These are phyloP conservation scores for Rhipidura dahli DNA, from an alignment of 2,113 vertebrate species.

Conservation along the genomic window DNA sequence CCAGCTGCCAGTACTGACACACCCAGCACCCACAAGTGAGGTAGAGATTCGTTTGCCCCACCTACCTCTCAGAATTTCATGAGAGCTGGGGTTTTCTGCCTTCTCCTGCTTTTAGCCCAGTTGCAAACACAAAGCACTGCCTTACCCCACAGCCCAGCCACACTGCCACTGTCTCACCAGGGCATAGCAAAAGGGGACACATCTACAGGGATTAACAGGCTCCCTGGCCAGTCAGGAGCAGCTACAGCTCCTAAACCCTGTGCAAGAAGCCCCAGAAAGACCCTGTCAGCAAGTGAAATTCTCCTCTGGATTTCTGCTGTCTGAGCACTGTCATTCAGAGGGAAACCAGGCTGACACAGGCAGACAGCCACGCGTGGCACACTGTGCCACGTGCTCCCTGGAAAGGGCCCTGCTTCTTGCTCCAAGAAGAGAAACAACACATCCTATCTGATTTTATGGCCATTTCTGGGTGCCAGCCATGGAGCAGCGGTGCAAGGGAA, in stretches of 20 bases:
- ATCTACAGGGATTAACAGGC: background rate
- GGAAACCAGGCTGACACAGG: accelerated
- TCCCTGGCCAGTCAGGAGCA: background rate
- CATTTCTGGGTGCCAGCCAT: background rate
- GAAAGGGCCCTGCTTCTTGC: background rate
- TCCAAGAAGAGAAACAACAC: background rate
- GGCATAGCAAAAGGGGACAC: background rate
- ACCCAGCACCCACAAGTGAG: background rate
- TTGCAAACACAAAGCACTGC: background rate
- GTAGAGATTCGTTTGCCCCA: background rate
- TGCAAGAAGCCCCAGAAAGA: background rate
- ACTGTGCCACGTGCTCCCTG: accelerated
- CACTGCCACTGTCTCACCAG: accelerated
- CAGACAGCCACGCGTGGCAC: background rate
- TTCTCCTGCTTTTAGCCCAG: background rate
- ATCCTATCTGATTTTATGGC: background rate
- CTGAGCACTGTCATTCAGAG: background rate
- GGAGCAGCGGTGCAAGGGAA: background rate
- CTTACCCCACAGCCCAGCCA: background rate
- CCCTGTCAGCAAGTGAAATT: background rate
- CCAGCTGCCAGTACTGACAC: background rate
- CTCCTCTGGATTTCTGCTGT: background rate
- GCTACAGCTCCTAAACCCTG: background rate
- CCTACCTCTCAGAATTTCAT: background rate
- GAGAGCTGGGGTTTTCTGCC: background rate